phyloP scores from a whole-genome alignment of 2,888 invertebrate genomes.

The Maniola hyperantus region DNA sequence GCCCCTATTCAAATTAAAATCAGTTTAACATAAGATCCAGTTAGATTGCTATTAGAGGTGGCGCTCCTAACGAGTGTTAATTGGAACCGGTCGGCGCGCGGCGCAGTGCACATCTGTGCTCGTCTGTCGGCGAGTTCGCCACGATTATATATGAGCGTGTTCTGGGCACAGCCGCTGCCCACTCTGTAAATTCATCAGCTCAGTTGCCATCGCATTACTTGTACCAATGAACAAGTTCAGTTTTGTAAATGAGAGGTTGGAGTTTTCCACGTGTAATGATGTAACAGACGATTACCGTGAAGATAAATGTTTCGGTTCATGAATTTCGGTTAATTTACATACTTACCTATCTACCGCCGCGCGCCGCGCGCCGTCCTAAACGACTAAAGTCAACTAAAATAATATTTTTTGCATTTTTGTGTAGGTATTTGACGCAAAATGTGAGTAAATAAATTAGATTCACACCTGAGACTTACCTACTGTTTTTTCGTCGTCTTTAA shows the following conservation, averaged over 20 bases:
- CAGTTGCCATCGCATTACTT: background rate
- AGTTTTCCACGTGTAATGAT: background rate
- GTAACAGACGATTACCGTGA: background rate
- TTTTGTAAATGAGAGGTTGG: background rate
- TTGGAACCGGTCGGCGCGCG: too few relatives aligned
- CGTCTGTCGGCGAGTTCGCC: too few relatives aligned
- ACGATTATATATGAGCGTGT: too few relatives aligned
- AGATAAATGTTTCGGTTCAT: background rate
- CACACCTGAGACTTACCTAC: too few relatives aligned
- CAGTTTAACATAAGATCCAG: too few relatives aligned
- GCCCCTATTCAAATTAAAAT: too few relatives aligned
- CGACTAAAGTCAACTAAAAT: background rate
- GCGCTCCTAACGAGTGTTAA: too few relatives aligned
- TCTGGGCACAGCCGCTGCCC: background rate
- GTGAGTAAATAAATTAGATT: background rate
- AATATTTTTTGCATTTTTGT: background rate
- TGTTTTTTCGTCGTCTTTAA: too few relatives aligned
- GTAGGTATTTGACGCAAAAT: background rate
- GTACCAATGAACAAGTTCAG: background rate
- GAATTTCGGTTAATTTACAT: background rate
- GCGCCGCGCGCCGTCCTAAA: background rate
- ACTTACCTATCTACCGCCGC: background rate
- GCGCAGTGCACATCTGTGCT: too few relatives aligned
- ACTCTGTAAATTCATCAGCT: background rate
- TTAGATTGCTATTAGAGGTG: too few relatives aligned